Evolutionary conservation across 2,888 invertebrate genomes (phyloP).

Genomic region (Caenorhabditis panamensis): DNA sequence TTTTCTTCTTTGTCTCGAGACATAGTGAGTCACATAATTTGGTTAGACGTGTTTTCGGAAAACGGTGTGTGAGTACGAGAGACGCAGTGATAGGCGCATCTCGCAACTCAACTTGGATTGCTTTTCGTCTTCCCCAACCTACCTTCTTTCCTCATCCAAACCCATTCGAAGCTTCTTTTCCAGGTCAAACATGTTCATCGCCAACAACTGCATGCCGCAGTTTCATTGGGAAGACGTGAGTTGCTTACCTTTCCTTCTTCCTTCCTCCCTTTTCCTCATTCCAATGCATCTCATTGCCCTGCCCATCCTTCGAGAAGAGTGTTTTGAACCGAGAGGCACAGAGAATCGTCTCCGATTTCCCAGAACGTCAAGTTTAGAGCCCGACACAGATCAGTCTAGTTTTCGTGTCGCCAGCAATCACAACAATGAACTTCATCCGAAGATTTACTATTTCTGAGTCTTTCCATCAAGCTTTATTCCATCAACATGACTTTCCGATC

Average conservation of each 20-base stretch:
- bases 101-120: constrained; percentile 31
- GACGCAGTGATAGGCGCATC: constrained; percentile 27
- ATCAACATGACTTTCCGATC: constrained; percentile 50
- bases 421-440: constrained; percentile 49
- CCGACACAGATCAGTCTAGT: neutral
- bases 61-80: constrained; percentile 14
- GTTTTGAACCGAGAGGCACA: constrained; percentile 1
- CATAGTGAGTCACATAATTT: constrained; percentile 47
- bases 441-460: constrained; percentile 51
- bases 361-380: constrained; percentile 14
- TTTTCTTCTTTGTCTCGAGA: neutral
- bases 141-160: constrained; percentile 21
- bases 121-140: constrained; percentile 28
- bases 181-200: constrained; percentile 50
- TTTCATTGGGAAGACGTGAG: constrained; percentile 61
- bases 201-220: constrained; percentile 60
- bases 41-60: constrained; percentile 37
- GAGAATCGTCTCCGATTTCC: constrained; percentile 29
- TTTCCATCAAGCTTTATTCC: constrained; percentile 52
- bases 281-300: constrained; percentile 2
- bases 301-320: neutral
- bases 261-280: neutral
- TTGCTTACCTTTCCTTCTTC: constrained; percentile 1
- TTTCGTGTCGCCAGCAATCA: neutral
- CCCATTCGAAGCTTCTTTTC: neutral